A percentile compares a stretch with the other conserved stretches of the same genome.
These are phyloP conservation scores for Laspeyria flexula DNA, from an alignment of 2,888 invertebrate genomes.

Conservation along the genomic window DNA sequence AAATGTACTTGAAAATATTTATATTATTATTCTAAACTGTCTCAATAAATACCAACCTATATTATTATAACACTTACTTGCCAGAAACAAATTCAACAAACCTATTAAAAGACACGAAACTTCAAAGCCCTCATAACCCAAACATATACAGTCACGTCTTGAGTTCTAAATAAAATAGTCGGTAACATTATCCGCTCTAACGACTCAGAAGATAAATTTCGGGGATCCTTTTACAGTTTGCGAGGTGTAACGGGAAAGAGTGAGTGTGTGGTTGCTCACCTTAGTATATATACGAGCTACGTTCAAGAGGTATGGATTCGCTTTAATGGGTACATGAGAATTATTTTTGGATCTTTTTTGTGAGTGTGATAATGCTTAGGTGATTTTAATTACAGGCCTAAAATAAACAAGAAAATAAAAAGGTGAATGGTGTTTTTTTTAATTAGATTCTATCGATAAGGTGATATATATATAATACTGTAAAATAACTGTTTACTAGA, in stretches of 20 bases:
- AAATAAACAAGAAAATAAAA: too few species aligned
- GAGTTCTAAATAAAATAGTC: conserved; percentile 61
- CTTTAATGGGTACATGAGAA: not conserved
- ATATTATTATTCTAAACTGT: too few species aligned
- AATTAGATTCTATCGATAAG: too few species aligned
- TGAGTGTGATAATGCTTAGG: not conserved
- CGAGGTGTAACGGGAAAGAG: conserved; percentile 64
- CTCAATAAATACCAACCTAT: too few species aligned
- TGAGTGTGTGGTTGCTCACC: conserved; percentile 61
- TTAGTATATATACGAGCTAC: conserved; percentile 49
- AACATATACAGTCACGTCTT: conserved; percentile 33
- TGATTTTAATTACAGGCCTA: too few species aligned
- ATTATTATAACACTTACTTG: not conserved
- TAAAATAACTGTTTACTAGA: too few species aligned
- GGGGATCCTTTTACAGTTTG: conserved; percentile 68
- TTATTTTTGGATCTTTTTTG: not conserved
- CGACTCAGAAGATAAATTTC: conserved; percentile 72
- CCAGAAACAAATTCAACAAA: conserved; percentile 16
- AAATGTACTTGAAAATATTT: too few species aligned
- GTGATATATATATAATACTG: too few species aligned
- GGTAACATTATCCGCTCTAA: conserved; percentile 73
- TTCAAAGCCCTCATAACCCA: conserved; percentile 35
- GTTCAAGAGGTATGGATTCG: conserved; percentile 13
- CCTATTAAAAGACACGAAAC: conserved; percentile 30
- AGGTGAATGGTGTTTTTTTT: too few species aligned